phyloP scores from a whole-genome alignment of 2,113 vertebrate genomes.

The Amphiprion percula region DNA sequence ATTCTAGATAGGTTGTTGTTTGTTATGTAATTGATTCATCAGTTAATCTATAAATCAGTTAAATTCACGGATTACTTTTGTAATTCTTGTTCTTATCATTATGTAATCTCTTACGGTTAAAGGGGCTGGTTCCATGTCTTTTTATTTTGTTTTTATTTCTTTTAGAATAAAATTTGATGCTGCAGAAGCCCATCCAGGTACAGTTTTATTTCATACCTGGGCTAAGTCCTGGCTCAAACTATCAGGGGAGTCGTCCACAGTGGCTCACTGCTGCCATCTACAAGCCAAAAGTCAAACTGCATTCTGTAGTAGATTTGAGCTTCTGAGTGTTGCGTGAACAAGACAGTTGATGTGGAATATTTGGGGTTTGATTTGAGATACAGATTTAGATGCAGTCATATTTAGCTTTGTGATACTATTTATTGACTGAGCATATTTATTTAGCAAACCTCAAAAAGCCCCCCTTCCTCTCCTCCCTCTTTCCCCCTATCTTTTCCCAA shows the following conservation, averaged over 20 bases:
- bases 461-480: neutral
- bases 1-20: too few species aligned
- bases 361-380: slow-evolving; percentile 61
- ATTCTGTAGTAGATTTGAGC: slow-evolving; percentile 38
- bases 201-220: neutral
- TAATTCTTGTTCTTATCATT: neutral
- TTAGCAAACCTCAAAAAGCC: slow-evolving; percentile 64
- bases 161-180: neutral
- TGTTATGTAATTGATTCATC: too few species aligned
- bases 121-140: too few species aligned
- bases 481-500: slow-evolving; percentile 34
- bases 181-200: neutral
- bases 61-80: neutral
- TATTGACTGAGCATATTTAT: slow-evolving; percentile 65
- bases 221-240: neutral
- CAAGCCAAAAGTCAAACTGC: slow-evolving; percentile 65
- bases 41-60: too few species aligned
- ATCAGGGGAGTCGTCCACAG: slow-evolving; percentile 41
- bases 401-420: slow-evolving; percentile 67
- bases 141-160: too few species aligned
- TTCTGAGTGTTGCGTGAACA: slow-evolving; percentile 1
- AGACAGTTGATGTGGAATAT: slow-evolving; percentile 54
- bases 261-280: slow-evolving; percentile 93
- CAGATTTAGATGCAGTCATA: slow-evolving; percentile 54
- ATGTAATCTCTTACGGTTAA: neutral